Conservation (phyloP, 2,113 vertebrate genomes). For the Ornithorhynchus anatinus region DNA sequence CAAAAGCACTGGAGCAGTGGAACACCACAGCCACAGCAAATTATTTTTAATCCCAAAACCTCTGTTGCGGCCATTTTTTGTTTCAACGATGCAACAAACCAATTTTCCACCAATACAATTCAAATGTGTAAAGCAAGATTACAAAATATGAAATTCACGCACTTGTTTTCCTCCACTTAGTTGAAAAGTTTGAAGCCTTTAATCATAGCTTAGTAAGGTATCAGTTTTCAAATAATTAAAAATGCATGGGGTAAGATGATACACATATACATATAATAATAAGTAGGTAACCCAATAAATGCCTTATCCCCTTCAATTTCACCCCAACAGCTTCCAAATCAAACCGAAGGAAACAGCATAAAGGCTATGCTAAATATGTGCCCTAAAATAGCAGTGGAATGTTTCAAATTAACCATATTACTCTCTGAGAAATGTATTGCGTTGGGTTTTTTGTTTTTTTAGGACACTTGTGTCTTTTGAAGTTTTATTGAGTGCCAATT, state of each 20-base stretch:
- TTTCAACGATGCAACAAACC: too few relatives aligned
- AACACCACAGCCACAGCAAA: too few relatives aligned
- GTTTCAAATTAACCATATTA: not conserved
- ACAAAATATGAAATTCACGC: too few relatives aligned
- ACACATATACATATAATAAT: not conserved
- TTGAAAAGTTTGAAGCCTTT: not conserved
- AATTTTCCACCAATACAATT: too few relatives aligned
- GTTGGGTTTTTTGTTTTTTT: not conserved
- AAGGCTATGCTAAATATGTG: constrained; percentile 1
- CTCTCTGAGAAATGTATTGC: not conserved
- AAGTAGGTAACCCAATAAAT: not conserved
- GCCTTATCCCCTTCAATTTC: constrained; percentile 7
- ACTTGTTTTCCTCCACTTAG: not conserved
- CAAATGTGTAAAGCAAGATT: too few relatives aligned
- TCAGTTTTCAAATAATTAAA: constrained; percentile 12
- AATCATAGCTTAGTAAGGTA: not conserved
- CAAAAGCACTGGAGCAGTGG: too few relatives aligned
- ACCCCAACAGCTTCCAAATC: constrained; percentile 7
- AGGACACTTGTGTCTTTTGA: not conserved
- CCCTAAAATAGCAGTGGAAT: not conserved
- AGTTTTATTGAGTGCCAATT: not conserved
- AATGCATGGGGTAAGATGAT: constrained; percentile 7
- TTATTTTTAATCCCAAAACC: too few relatives aligned
- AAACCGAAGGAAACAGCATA: not conserved
- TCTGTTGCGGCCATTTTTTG: too few relatives aligned